Evolutionary conservation across 2,888 invertebrate genomes (phyloP), one percentile per base, ranked within the genome.

Genomic region (Cynaeus angustus): DNA sequence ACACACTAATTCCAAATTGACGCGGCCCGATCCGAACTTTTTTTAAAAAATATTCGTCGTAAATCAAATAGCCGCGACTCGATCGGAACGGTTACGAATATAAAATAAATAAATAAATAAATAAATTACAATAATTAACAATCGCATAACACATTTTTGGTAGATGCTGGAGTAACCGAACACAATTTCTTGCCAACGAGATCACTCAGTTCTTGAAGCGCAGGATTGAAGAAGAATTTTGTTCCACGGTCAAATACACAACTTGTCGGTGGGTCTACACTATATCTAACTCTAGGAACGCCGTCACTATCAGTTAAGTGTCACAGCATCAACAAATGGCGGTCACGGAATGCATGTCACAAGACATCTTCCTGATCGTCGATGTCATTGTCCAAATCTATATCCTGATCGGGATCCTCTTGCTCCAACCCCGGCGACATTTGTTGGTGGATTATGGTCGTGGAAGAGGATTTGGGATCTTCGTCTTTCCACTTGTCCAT

Each of bases 401-500:
- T 82, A 71, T 85, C 85, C 53, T 84, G 85, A 76, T 86, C 86
- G 58, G 84, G 81, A 74, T 86, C 85, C 69, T 86, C 84, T 37
- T 83, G 83, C 53, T 85, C 85, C 82, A 84, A 81, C 16, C 84
- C 85, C 0, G 85, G 85, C 37, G 86, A 85, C 80, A 85, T 85
- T 72, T 85, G 85, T 71, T 85, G 85, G 72, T 85, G 85, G 28
- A 84, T 78, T 33, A 85, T 76, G 56, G 79, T 78, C 62, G 81
- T 81, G 70, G 86, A n/a, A n/a, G n/a, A 81, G 53, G 87, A 84
- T 76, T 91, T 91, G 59, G 92, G 92, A 78, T 93, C 96, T 81
- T 97, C 97, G 83, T 98, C 98, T 85, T 96, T 94, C 98, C 98
- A 99, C 83, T 98, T 99, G 87, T 99, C 99, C 95, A 95, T 95